Base-by-base conservation (phyloP, 1,140 invertebrate genomes). In the Anastrepha ludens region DNA sequence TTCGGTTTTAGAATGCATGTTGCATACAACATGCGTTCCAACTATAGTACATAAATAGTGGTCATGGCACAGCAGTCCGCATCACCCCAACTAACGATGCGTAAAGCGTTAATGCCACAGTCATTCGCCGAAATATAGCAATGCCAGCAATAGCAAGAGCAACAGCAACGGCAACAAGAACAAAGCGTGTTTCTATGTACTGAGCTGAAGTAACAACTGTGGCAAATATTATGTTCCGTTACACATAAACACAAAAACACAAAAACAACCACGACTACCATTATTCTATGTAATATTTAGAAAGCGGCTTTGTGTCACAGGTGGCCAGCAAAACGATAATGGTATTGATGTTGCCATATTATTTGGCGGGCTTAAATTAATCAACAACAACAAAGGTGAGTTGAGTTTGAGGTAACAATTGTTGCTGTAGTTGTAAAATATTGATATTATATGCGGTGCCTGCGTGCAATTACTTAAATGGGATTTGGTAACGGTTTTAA, bases 31-130 rank as follows among this genome's bases (percentile, higher is more conserved):
- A 70, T 44, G 17, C 4, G 2, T 4, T 70, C 1, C 4, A 67
- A 7, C 29, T 44, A 44, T 44, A 47, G 64, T 67, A n/a, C 29
- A n/a, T 62, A 13, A 4, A 13, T 29, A 62, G 60, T 62, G 60
- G 60, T n/a, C 11, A 4, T 62, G 15, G 60, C 15, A 58, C 55
- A 17, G 60, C 4, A 17, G 17, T 17, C 17, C 3, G 74, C 11
- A 81, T 55, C 74, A 29, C 74, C 74, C 74, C 74, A 55, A 81
- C 47, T 29, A 81, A 58, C 74, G 74, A 81, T 55, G 74, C 74
- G 74, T 81, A 20, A 81, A 50, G 47, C 74, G 47, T 29, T 81
- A 81, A 81, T 81, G 47, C 74, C 50, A 81, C 74, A 81, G 20
- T 81, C 74, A 55, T 81, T n/a, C 7, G 74, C 3, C 47, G 7